Percentiles rank a stretch among this genome's conserved stretches.
Evolutionary conservation across 2,888 invertebrate species (phyloP).

Genomic region (Idaea biselata): DNA sequence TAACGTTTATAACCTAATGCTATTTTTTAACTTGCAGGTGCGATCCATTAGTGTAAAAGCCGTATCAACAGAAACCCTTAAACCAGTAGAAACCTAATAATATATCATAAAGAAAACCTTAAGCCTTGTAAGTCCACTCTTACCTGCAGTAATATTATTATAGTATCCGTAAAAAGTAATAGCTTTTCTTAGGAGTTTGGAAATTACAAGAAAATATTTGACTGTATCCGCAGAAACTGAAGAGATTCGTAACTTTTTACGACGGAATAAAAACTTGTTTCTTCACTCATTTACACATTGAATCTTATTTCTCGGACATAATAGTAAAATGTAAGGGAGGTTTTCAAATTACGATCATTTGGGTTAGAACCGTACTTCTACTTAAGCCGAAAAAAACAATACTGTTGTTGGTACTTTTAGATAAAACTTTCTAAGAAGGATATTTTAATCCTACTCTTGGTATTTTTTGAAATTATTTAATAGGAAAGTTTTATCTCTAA

Average conservation of each 20-base stretch:
- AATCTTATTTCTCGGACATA: background rate
- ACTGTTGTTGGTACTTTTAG: background rate
- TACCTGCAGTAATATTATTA: slow-evolving; percentile 23
- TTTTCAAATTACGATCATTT: slow-evolving; percentile 1
- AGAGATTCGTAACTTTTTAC: slow-evolving; percentile 36
- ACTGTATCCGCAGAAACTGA: slow-evolving; percentile 26
- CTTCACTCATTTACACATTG: slow-evolving; percentile 28
- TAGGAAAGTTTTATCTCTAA: no score
- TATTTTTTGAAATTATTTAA: no score
- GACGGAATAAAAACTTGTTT: slow-evolving; percentile 29
- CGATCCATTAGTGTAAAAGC: background rate
- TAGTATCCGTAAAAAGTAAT: slow-evolving; percentile 32
- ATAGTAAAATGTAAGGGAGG: background rate
- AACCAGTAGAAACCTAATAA: background rate
- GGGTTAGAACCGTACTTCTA: background rate
- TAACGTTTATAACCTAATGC: no score
- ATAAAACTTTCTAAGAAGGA: background rate
- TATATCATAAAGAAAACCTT: background rate
- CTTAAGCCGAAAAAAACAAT: background rate
- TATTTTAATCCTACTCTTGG: no score
- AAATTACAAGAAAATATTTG: slow-evolving; percentile 27
- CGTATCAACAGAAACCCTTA: background rate
- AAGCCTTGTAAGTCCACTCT: slow-evolving; percentile 20
- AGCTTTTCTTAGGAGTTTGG: slow-evolving; percentile 25
- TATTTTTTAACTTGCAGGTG: background rate